phyloP scores from a whole-genome alignment of 1,140 invertebrate genomes.

The Chymomyza costata region DNA sequence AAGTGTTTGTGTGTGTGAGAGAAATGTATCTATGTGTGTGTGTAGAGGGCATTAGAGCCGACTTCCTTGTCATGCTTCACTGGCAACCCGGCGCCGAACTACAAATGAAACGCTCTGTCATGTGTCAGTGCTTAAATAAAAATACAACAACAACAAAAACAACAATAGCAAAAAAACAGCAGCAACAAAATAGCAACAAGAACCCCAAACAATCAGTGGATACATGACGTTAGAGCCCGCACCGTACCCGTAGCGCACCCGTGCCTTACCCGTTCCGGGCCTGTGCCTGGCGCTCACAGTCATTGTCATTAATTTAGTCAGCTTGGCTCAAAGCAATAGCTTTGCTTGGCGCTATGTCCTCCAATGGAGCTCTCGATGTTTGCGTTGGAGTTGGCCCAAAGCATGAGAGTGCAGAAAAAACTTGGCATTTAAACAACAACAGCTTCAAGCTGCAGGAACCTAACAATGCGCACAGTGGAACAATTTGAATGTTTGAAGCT shows the following conservation, averaged over 20 bases:
- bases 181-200: slow-evolving; percentile 32
- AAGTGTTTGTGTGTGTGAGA: slow-evolving; percentile 7
- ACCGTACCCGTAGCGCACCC: slow-evolving; percentile 18
- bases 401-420: slow-evolving; percentile 62
- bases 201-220: slow-evolving; percentile 60
- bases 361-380: not conserved
- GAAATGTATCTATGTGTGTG: too few relatives aligned
- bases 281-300: slow-evolving; percentile 40
- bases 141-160: slow-evolving; percentile 36
- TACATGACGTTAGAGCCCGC: slow-evolving; percentile 23
- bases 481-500: too few relatives aligned
- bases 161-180: slow-evolving; percentile 27
- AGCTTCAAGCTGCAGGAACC: slow-evolving; percentile 19
- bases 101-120: slow-evolving; percentile 72
- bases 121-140: slow-evolving; percentile 66
- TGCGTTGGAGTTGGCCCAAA: too few relatives aligned
- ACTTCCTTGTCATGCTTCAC: slow-evolving; percentile 52
- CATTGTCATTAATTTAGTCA: slow-evolving; percentile 68
- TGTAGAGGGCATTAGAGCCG: slow-evolving; percentile 24
- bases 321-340: slow-evolving; percentile 58
- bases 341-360: slow-evolving; percentile 32
- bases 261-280: slow-evolving; percentile 15
- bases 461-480: slow-evolving; percentile 24
- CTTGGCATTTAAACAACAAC: slow-evolving; percentile 60
- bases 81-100: slow-evolving; percentile 24